Evolutionary conservation across 2,797 vertebrate species (phyloP).

Genomic region (Periophthalmus magnuspinnatus): DNA sequence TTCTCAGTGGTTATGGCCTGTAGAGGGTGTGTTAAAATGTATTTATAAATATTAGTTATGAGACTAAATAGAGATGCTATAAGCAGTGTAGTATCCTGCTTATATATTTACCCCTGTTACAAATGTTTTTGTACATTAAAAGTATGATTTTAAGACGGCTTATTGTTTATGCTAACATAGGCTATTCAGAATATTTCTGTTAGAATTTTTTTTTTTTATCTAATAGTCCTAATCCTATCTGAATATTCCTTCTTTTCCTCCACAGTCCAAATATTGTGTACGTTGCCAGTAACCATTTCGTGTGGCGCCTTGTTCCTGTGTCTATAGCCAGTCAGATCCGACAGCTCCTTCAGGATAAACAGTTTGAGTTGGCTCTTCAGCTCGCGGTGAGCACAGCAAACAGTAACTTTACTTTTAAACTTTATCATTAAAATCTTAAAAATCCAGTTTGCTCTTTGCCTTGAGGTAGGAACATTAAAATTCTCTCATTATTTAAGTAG

Average conservation of each 20-base stretch:
- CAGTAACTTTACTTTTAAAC: conserved; percentile 4
- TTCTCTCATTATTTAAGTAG: conserved; percentile 32
- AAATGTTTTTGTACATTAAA: too few relatives aligned
- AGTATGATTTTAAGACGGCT: too few relatives aligned
- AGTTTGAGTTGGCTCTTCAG: conserved; percentile 97
- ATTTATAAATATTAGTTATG: too few relatives aligned
- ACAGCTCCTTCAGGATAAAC: conserved; percentile 97
- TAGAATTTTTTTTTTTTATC: too few relatives aligned
- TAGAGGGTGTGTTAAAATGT: too few relatives aligned
- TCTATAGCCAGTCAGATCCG: conserved; percentile 96
- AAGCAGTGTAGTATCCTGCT: too few relatives aligned
- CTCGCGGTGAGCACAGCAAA: conserved; percentile 85
- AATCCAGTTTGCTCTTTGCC: conserved; percentile 33
- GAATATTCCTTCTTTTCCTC: conserved; percentile 13
- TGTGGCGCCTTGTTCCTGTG: conserved; percentile 96
- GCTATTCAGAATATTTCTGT: too few relatives aligned
- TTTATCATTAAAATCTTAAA: conserved; percentile 28
- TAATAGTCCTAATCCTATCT: neutral
- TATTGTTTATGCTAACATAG: too few relatives aligned
- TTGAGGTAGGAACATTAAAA: conserved; percentile 13
- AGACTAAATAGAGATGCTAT: too few relatives aligned
- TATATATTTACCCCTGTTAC: too few relatives aligned
- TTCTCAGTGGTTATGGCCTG: neutral
- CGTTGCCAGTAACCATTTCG: conserved; percentile 98
- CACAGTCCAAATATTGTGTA: conserved; percentile 91